phyloP scores from a whole-genome alignment of 2,797 vertebrate species.

The Malurus splendens region DNA sequence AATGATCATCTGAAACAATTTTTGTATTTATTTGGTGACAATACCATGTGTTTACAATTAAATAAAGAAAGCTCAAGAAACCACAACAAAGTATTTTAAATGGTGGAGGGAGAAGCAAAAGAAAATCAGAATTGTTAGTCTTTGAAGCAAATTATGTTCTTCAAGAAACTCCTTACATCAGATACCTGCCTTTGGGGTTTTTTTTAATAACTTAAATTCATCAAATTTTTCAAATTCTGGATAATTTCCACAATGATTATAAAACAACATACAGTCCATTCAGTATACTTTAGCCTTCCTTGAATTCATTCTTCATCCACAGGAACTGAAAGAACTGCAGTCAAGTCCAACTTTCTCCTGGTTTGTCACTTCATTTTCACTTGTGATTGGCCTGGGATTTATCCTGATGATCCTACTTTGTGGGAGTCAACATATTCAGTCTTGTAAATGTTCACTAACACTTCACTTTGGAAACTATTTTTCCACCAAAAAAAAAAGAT shows the following conservation, averaged over 20 bases:
- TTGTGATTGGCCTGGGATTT: neutral
- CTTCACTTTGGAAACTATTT: neutral
- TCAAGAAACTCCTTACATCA: neutral
- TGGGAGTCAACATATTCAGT: neutral
- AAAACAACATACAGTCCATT: neutral
- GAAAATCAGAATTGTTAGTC: neutral
- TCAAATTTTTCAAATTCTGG: neutral
- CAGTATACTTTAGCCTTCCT: neutral
- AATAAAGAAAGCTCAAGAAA: neutral
- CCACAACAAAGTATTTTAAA: neutral
- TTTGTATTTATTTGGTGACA: neutral
- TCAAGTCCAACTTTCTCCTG: neutral
- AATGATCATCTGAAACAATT: neutral
- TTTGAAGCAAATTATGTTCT: neutral
- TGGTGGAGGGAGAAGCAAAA: neutral
- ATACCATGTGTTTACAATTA: neutral
- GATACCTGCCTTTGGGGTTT: neutral
- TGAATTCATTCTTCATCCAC: neutral
- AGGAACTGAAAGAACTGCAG: neutral
- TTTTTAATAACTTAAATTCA: neutral
- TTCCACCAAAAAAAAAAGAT: neutral
- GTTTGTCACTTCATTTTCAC: neutral
- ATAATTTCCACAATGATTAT: neutral
- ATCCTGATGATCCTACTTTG: neutral
- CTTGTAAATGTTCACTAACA: neutral